These are phyloP conservation scores for Sympetrum striolatum DNA, from an alignment of 2,888 invertebrate species.

Conservation along the genomic window DNA sequence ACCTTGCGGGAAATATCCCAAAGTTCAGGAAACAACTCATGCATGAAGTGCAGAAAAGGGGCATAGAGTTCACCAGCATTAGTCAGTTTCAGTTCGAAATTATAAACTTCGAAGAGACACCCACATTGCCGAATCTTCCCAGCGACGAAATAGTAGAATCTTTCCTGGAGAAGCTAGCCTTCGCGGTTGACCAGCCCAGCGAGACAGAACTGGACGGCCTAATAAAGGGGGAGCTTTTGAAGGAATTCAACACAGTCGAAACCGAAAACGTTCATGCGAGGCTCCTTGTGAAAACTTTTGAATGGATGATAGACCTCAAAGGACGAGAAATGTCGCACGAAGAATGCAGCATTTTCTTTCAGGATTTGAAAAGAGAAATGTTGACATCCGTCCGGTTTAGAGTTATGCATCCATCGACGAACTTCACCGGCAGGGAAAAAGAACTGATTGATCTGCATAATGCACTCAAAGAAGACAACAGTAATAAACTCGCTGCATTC, in stretches of 20 bases:
- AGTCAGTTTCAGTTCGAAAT: background rate
- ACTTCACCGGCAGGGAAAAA: background rate
- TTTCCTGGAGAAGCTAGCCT: slow-evolving; percentile 5
- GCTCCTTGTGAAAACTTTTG: background rate
- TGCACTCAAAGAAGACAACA: background rate
- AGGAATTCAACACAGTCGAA: background rate
- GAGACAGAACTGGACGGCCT: background rate
- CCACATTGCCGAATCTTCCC: background rate
- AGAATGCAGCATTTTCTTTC: background rate
- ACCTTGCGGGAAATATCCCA: background rate
- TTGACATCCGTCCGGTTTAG: background rate
- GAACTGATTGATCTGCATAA: background rate
- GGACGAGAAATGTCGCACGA: background rate
- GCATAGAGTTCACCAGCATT: background rate
- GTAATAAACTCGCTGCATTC: background rate
- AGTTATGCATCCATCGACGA: background rate
- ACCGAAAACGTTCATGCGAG: background rate
- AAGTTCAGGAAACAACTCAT: background rate
- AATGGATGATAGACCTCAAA: slow-evolving; percentile 9
- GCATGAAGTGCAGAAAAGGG: background rate
- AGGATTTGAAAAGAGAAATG: background rate
- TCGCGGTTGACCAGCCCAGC: slow-evolving; percentile 39
- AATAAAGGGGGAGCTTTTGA: background rate
- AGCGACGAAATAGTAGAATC: background rate
- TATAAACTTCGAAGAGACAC: background rate